These are phyloP conservation scores for Corbicula japonica DNA, from an alignment of 2,888 invertebrate species.

Conservation along the genomic window DNA sequence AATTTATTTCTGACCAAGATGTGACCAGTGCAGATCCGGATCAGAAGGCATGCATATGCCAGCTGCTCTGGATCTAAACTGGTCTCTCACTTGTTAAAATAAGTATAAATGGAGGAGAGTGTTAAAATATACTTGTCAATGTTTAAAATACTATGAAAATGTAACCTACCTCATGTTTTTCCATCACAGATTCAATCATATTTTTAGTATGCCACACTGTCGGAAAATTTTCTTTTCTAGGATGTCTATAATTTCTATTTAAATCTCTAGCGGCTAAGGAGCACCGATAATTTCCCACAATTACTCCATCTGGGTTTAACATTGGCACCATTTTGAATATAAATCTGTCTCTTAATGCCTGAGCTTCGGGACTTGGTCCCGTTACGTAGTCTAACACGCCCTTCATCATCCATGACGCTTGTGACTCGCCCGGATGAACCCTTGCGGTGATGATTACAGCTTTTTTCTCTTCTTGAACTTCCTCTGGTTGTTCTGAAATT, in stretches of 20 bases:
- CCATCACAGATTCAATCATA: slow-evolving; percentile 81
- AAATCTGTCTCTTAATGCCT: slow-evolving; percentile 82
- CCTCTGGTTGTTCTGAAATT: slow-evolving; percentile 69
- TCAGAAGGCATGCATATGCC: too few species aligned
- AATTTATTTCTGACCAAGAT: too few species aligned
- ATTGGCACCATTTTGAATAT: slow-evolving; percentile 86
- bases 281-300: slow-evolving; percentile 86
- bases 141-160: too few species aligned
- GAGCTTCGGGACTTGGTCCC: slow-evolving; percentile 77
- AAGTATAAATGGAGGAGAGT: too few species aligned
- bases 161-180: slow-evolving; percentile 78
- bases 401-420: slow-evolving; percentile 86
- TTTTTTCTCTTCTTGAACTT: slow-evolving; percentile 78
- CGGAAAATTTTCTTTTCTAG: slow-evolving; percentile 84
- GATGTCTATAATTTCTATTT: slow-evolving; percentile 86
- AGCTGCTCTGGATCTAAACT: too few species aligned
- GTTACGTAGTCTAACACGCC: slow-evolving; percentile 84
- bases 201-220: slow-evolving; percentile 84
- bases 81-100: too few species aligned
- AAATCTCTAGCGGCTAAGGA: slow-evolving; percentile 85
- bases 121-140: too few species aligned
- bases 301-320: slow-evolving; percentile 87
- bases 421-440: slow-evolving; percentile 86
- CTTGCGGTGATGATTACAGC: slow-evolving; percentile 84
- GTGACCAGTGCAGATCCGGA: too few species aligned